These are phyloP conservation scores for Callaeas wilsoni DNA, from an alignment of 2,113 vertebrate genomes.

Conservation along the genomic window DNA sequence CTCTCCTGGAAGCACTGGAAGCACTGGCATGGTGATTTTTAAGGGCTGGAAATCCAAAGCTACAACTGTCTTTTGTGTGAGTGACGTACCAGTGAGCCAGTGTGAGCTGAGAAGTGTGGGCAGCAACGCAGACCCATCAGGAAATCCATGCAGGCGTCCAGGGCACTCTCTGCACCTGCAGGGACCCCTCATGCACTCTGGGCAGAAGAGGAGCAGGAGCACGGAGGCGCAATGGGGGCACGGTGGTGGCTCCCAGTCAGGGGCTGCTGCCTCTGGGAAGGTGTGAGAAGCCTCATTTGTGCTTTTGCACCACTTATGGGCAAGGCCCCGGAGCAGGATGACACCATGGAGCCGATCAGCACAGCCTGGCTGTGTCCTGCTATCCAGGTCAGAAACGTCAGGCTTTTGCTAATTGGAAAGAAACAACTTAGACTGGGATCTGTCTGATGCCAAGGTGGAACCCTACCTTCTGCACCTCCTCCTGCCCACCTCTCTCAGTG, in stretches of 20 bases:
- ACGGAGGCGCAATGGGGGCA: not conserved
- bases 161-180: rapidly evolving
- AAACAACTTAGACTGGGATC: not conserved
- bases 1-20: not conserved
- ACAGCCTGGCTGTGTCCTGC: not conserved
- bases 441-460: not conserved
- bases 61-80: not conserved
- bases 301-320: rapidly evolving
- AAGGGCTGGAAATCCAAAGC: not conserved
- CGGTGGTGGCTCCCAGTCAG: rapidly evolving
- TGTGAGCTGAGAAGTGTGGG: not conserved
- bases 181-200: rapidly evolving
- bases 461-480: not conserved
- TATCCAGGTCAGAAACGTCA: rapidly evolving
- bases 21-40: not conserved
- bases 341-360: rapidly evolving
- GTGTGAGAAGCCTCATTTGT: not conserved
- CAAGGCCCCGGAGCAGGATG: not conserved
- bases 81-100: rapidly evolving
- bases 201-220: not conserved
- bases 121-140: rapidly evolving
- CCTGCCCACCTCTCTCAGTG: not conserved
- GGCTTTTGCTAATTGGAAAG: not conserved
- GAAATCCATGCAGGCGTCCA: rapidly evolving
- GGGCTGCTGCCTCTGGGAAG: not conserved